Conservation (phyloP, 2,113 vertebrate genomes). For the Catharus minimus region DNA sequence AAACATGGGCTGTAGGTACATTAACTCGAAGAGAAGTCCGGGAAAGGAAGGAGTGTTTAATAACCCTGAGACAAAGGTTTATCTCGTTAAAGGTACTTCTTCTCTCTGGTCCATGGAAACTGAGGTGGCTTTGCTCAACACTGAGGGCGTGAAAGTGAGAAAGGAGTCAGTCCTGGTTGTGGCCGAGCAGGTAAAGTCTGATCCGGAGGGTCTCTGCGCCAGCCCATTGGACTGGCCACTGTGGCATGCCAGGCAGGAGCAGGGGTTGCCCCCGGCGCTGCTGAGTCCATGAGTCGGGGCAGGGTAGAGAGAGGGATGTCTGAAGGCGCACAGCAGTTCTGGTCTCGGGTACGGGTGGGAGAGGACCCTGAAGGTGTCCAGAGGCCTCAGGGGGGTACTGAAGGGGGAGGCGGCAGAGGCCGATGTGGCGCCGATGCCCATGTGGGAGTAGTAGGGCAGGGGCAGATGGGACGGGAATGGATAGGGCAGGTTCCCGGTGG, state of each 20-base stretch:
- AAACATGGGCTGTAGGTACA: constrained; percentile 12
- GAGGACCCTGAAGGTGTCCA: constrained; percentile 94
- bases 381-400: constrained; percentile 87
- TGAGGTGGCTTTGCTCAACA: constrained; percentile 92
- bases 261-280: constrained; percentile 83
- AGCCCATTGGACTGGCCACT: constrained; percentile 83
- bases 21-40: background rate
- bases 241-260: constrained; percentile 94
- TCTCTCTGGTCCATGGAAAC: constrained; percentile 95
- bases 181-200: constrained; percentile 93
- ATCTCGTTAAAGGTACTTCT: constrained; percentile 97
- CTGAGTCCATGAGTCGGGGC: constrained; percentile 86
- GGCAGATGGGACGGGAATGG: constrained; percentile 96
- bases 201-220: constrained; percentile 81
- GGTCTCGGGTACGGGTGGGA: constrained; percentile 95
- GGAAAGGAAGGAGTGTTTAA: background rate
- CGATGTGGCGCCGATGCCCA: constrained; percentile 86
- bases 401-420: constrained; percentile 83
- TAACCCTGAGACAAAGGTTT: constrained; percentile 68
- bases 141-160: constrained; percentile 93
- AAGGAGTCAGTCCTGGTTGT: constrained; percentile 95
- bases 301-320: constrained; percentile 91
- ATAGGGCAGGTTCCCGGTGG: constrained; percentile 93
- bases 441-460: constrained; percentile 93
- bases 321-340: constrained; percentile 96